Base-by-base conservation (phyloP, 2,797 vertebrate species). In the Vespertilio murinus region DNA sequence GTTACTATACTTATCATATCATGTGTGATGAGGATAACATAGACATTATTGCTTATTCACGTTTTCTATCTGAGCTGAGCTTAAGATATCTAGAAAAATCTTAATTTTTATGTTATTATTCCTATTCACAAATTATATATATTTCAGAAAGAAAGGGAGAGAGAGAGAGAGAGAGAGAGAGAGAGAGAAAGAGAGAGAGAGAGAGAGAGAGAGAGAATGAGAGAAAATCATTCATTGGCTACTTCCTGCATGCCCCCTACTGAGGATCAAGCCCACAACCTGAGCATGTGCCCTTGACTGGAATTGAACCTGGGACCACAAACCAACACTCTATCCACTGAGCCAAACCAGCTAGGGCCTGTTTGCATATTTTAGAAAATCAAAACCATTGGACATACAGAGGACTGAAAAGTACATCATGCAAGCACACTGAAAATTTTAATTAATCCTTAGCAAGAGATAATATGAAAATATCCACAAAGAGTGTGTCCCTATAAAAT, bases 281-380 rank as follows among this genome's bases (percentile, higher is more conserved):
- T 61, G 28, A 61, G 28, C 59, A 14, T 61, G 28, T 61, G 59
- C 28, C 25, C 12, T 30, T 61, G 28, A 5, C 59, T 14, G 28
- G 28, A 30, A 30, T 14, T 30, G 2, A 61, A 61, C 59, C 12
- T 30, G 59, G 13, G 11, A 14, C 28, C 4, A 12, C 59, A 61
- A 13, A 61, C 13, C 2, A 5, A 12, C 2, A 6, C 59, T 59
- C 56, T 30, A 30, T 30, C 28, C 6, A 30, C 28, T 61, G 28
- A 61, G 28, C 28, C 5, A 61, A 61, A 30, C 25, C 59, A 61
- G 23, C 54, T 56, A 56, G 59, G 59, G 12, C 8, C 1, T 84
- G 16, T 49, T 95, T 30, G 54, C 8, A 7, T 71, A 88, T 81
- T 93, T 95, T 30, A 89, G 42, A 90, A 92, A 86, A 80, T 77